A percentile compares a stretch with the other conserved stretches of the same genome.
phyloP scores from a whole-genome alignment of 2,888 invertebrate species.

The Meta bourneti region DNA sequence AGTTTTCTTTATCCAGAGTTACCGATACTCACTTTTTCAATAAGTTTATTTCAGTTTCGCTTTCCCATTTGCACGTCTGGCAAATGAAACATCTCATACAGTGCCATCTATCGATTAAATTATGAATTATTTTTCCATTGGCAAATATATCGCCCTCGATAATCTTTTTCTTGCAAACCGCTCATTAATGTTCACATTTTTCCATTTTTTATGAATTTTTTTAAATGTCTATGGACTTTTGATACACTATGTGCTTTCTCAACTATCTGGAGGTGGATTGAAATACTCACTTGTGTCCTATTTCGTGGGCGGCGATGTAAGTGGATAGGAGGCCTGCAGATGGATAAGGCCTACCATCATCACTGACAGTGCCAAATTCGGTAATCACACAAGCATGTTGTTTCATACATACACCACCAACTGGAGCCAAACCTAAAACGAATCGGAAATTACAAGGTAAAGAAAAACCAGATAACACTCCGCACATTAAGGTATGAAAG shows the following conservation, averaged over 20 bases:
- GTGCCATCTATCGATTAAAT: too few relatives aligned
- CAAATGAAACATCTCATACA: too few relatives aligned
- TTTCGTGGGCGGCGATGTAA: slow-evolving; percentile 91
- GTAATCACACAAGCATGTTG: slow-evolving; percentile 89
- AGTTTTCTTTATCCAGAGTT: too few relatives aligned
- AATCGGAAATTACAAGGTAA: not conserved
- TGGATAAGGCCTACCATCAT: slow-evolving; percentile 88
- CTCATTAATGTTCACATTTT: not conserved
- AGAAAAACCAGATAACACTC: too few relatives aligned
- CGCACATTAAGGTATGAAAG: too few relatives aligned
- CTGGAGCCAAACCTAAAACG: slow-evolving; percentile 84
- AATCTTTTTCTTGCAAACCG: too few relatives aligned
- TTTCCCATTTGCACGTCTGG: too few relatives aligned
- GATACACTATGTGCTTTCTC: not conserved
- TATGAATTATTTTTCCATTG: too few relatives aligned
- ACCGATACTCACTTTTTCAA: too few relatives aligned
- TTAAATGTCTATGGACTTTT: not conserved
- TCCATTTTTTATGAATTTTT: not conserved
- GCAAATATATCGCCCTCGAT: too few relatives aligned
- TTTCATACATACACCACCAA: slow-evolving; percentile 88
- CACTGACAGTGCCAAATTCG: slow-evolving; percentile 88
- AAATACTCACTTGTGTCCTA: slow-evolving; percentile 87
- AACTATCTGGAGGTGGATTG: not conserved
- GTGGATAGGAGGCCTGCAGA: slow-evolving; percentile 92
- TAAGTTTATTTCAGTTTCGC: too few relatives aligned